Evolutionary conservation across 1,140 invertebrate genomes (phyloP).

Genomic region (Heliconius hermathena): DNA sequence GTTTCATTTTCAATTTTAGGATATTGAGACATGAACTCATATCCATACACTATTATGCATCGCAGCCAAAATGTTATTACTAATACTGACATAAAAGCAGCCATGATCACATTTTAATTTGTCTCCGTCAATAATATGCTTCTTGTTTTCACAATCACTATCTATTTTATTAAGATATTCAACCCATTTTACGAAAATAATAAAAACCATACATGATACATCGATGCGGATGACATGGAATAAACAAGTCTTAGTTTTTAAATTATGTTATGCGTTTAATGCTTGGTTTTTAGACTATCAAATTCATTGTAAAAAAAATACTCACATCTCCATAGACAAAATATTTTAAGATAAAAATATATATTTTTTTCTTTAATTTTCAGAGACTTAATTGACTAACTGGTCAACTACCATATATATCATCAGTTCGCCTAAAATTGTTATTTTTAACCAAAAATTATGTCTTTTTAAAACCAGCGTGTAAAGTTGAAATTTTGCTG

Average conservation of each 20-base stretch:
- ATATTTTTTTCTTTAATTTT: background rate
- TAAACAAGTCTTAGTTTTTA: slow-evolving; percentile 65
- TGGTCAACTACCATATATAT: too few species aligned
- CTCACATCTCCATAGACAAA: background rate
- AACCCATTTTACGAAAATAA: slow-evolving; percentile 79
- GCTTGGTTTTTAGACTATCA: slow-evolving; percentile 2
- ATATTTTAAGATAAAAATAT: background rate
- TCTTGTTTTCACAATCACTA: slow-evolving; percentile 61
- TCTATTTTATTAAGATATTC: slow-evolving; percentile 62
- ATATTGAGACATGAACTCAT: slow-evolving; percentile 78
- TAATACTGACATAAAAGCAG: slow-evolving; percentile 64
- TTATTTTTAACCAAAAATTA: too few species aligned
- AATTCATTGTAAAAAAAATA: background rate
- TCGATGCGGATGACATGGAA: slow-evolving; percentile 78
- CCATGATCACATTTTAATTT: slow-evolving; percentile 77
- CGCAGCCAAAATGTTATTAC: slow-evolving; percentile 75
- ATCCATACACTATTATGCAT: slow-evolving; percentile 71
- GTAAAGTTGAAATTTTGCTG: too few species aligned
- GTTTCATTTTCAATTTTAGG: slow-evolving; percentile 75
- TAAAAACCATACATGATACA: slow-evolving; percentile 56
- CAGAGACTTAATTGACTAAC: background rate
- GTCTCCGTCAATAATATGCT: slow-evolving; percentile 48
- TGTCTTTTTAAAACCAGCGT: too few species aligned
- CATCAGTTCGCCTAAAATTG: too few species aligned
- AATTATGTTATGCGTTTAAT: background rate